These are phyloP conservation scores for Spilogale gracilis DNA, from an alignment of 2,113 vertebrate species.

Conservation along the genomic window DNA sequence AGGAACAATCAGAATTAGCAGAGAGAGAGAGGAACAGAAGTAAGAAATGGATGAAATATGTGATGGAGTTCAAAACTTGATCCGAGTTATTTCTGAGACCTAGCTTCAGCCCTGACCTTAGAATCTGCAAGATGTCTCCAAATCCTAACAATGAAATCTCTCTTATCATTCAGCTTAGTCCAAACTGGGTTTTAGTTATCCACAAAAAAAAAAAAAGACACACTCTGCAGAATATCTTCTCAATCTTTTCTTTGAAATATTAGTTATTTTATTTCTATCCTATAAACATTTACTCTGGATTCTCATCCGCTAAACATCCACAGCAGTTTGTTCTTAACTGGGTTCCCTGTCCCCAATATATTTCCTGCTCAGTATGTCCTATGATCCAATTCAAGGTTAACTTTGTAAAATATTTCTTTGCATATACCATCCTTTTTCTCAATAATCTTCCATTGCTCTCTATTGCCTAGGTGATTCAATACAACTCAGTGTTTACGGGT, in stretches of 20 bases:
- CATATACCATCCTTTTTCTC: background rate
- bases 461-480: background rate
- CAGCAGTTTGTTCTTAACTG: background rate
- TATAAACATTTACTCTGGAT: background rate
- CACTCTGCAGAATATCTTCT: background rate
- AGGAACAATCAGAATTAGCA: background rate
- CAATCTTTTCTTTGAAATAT: background rate
- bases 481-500: background rate
- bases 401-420: background rate
- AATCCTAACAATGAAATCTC: background rate
- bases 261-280: background rate
- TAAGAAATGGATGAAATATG: background rate
- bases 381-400: background rate
- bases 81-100: background rate
- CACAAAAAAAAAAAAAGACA: background rate
- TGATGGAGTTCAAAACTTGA: background rate
- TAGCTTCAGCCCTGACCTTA: background rate
- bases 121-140: background rate
- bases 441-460: background rate
- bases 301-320: background rate
- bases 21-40: background rate
- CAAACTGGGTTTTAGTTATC: background rate
- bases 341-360: background rate
- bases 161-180: background rate
- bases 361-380: background rate